Evolutionary conservation across 2,888 invertebrate species (phyloP).

Genomic region (Nezara viridula): DNA sequence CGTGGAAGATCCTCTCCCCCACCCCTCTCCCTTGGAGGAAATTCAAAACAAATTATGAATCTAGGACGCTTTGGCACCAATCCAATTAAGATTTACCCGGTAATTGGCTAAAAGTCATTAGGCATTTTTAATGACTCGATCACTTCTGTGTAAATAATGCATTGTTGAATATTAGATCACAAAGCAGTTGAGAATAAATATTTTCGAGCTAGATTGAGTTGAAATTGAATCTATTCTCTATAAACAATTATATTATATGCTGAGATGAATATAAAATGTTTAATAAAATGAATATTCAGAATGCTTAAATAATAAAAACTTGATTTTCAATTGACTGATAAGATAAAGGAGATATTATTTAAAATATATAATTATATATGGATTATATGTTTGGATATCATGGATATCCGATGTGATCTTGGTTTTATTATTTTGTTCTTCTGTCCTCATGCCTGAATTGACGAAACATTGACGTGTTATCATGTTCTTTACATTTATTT

Average conservation of each 20-base stretch:
- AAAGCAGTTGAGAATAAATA: background rate
- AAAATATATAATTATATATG: too few species aligned
- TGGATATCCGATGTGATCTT: too few species aligned
- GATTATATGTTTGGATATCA: too few species aligned
- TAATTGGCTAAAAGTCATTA: conserved; percentile 7
- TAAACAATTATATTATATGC: background rate
- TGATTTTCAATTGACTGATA: too few species aligned
- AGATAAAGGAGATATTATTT: too few species aligned
- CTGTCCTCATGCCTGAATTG: too few species aligned
- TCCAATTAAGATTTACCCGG: background rate
- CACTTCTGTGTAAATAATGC: background rate
- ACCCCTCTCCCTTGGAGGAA: background rate
- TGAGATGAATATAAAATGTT: too few species aligned
- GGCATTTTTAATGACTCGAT: background rate
- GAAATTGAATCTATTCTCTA: background rate
- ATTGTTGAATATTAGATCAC: background rate
- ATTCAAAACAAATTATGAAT: conserved; percentile 12
- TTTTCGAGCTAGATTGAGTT: background rate
- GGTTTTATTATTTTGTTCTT: too few species aligned
- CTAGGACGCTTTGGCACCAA: background rate
- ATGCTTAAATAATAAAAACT: too few species aligned
- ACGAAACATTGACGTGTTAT: too few species aligned
- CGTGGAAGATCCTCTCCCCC: background rate
- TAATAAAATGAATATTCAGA: too few species aligned
- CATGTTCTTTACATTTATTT: too few species aligned